Conservation (phyloP, 2,113 vertebrate species). For the Mirza zaza region DNA sequence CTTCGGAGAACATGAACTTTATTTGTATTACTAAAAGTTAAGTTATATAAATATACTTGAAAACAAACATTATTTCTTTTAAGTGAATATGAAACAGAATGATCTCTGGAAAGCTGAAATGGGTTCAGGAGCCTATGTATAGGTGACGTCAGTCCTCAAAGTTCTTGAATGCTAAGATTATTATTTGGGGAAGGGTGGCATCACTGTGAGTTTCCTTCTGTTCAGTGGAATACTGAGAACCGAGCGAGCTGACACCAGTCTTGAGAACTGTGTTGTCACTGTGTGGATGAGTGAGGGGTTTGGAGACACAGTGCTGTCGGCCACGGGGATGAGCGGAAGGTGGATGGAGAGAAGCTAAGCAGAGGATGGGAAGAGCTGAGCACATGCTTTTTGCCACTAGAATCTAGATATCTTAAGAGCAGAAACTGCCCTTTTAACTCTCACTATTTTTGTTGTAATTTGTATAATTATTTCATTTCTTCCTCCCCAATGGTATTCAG, state of each 20-base stretch:
- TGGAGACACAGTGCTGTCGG: background rate
- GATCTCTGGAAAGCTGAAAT: background rate
- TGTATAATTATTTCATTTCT: background rate
- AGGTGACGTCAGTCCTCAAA: fast-evolving
- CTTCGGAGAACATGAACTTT: background rate
- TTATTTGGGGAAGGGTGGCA: background rate
- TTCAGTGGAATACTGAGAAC: fast-evolving
- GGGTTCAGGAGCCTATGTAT: fast-evolving
- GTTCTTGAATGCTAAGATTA: background rate
- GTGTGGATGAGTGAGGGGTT: background rate
- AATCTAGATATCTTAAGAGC: too few species aligned
- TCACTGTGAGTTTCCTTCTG: background rate
- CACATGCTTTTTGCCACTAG: background rate
- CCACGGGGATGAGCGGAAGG: background rate
- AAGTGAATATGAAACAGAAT: background rate
- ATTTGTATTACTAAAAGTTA: background rate
- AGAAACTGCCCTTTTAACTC: background rate
- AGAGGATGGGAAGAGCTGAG: background rate
- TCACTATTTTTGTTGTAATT: background rate
- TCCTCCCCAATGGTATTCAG: background rate
- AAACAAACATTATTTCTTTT: background rate
- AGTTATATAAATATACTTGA: background rate
- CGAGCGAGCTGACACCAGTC: background rate
- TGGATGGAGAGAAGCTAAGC: background rate
- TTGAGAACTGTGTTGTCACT: background rate